Conservation (phyloP, 2,113 vertebrate species). For the Misgurnus mizolepis region DNA sequence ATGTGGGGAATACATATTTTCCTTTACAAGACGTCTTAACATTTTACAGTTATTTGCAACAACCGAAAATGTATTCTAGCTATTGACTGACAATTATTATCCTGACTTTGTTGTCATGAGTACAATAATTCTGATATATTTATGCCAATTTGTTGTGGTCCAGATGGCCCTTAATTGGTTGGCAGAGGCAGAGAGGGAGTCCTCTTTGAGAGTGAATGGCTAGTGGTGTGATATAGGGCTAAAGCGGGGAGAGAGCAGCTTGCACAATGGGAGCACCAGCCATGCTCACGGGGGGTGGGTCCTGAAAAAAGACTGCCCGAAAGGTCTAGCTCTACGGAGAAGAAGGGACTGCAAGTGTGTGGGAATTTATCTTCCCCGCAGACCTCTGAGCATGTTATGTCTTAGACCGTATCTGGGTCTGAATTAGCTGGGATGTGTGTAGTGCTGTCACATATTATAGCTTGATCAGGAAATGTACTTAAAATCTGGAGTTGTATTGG, state of each 20-base stretch:
- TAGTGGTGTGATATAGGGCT: slow-evolving; percentile 83
- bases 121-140: slow-evolving; percentile 46
- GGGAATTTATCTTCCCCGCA: slow-evolving; percentile 32
- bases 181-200: slow-evolving; percentile 87
- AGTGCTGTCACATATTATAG: neutral
- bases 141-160: slow-evolving; percentile 73
- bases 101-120: slow-evolving; percentile 37
- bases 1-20: slow-evolving; percentile 57
- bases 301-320: slow-evolving; percentile 73
- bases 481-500: neutral
- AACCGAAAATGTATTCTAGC: neutral
- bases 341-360: slow-evolving; percentile 62
- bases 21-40: slow-evolving; percentile 41
- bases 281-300: slow-evolving; percentile 69
- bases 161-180: slow-evolving; percentile 97
- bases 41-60: neutral
- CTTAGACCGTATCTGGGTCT: slow-evolving; percentile 40
- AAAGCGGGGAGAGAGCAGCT: slow-evolving; percentile 85
- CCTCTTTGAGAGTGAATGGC: slow-evolving; percentile 91
- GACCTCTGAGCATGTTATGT: slow-evolving; percentile 53
- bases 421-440: neutral
- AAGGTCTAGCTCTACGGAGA: slow-evolving; percentile 77
- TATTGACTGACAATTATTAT: slow-evolving; percentile 34
- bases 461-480: neutral
- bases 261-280: slow-evolving; percentile 88